Evolutionary conservation across 2,797 vertebrate genomes (phyloP).

Genomic region (Lerista edwardsae): DNA sequence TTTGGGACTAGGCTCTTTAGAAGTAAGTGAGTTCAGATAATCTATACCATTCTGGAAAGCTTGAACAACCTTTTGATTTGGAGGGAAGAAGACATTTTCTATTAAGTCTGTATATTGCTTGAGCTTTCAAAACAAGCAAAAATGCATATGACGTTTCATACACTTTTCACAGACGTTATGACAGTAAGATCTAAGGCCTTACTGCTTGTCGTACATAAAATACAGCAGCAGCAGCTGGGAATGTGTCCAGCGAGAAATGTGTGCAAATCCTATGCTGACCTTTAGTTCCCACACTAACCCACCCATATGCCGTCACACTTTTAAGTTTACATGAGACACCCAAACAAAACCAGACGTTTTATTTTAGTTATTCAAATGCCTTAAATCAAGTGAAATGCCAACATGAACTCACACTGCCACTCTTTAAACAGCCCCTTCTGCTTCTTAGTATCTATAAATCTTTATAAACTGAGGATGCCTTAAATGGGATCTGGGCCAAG

Average conservation of each 20-base stretch:
- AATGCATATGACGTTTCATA: too few relatives aligned
- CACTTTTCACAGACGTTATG: too few relatives aligned
- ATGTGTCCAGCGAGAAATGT: too few relatives aligned
- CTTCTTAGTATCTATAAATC: not conserved
- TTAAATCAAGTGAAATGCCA: not conserved
- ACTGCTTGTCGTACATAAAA: not conserved
- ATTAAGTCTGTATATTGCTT: not conserved
- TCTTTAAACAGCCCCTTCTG: not conserved
- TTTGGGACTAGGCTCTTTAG: too few relatives aligned
- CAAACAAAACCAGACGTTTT: not conserved
- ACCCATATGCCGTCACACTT: not conserved
- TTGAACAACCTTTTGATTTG: too few relatives aligned
- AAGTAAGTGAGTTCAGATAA: too few relatives aligned
- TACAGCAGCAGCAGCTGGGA: not conserved
- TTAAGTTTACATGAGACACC: not conserved
- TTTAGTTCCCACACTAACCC: too few relatives aligned
- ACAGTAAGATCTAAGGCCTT: not conserved
- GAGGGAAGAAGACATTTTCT: not conserved
- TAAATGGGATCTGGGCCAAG: not conserved
- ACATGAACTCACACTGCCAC: not conserved
- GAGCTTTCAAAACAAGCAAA: not conserved
- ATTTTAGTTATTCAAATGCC: not conserved
- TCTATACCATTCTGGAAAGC: too few relatives aligned
- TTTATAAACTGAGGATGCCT: not conserved
- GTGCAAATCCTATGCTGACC: not conserved